Base-by-base conservation (phyloP, 2,797 vertebrate genomes). In the Megalops cyprinoides region DNA sequence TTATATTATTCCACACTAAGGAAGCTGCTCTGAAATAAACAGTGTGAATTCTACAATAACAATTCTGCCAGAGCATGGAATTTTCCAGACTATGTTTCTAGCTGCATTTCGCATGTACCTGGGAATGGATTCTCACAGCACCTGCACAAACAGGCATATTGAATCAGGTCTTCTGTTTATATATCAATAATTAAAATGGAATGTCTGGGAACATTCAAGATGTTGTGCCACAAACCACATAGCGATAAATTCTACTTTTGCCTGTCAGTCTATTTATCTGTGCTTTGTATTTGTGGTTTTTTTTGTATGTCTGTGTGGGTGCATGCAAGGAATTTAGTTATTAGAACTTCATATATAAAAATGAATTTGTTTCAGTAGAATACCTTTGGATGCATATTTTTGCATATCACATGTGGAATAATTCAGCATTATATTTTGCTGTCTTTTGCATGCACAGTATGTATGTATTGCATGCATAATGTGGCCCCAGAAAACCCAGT, bases 121-220 rank as follows among this genome's bases (percentile, higher is more conserved):
- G 67, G 39, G 25, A 39, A 8, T 69, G 18, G 34, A 71, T 71
- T 71, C 67, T 71, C 67, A 44, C 67, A n/a, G 12, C 67, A 71
- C 67, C 67, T 71, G 37, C 67, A 71, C 2, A 8, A 10, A 39
- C 37, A 37, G 25, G 39, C 67, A 71, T 8, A 42, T 39, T 71
- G 7, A 42, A 20, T 42, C 44, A n/a, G 23, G 7, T 25, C 23
- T 25, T 9, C 3, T 20, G n/a, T 18, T 69, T 42, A 4, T 39
- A 6, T 69, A 18, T 42, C 65, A 42, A 18, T 42, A 18, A 39
- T 42, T 7, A 20, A 34, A 69, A 4, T 20, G 37, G 65, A 71
- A 71, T 42, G 67, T 23, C 34, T n/a, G 20, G 18, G 67, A 71
- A 71, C 10, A 23, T 71, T 71, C 15, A 23, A 9, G 37, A 71